phyloP scores from a whole-genome alignment of 2,888 invertebrate species.

The Zootermopsis nevadensis region DNA sequence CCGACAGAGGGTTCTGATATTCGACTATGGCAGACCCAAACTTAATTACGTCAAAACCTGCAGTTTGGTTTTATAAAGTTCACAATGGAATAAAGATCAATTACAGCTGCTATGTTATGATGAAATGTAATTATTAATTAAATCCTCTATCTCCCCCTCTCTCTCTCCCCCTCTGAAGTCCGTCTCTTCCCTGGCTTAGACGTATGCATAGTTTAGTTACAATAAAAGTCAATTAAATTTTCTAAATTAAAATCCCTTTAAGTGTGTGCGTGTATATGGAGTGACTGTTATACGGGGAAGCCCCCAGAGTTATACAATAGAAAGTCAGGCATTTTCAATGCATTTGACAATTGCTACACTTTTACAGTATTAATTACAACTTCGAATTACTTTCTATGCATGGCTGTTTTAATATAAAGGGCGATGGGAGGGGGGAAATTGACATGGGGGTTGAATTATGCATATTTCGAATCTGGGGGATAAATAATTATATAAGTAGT shows the following conservation, averaged over 20 bases:
- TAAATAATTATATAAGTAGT: constrained; percentile 32
- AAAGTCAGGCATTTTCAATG: constrained; percentile 51
- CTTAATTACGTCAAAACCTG: constrained; percentile 43
- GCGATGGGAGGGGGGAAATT: neutral
- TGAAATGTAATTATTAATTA: constrained; percentile 53
- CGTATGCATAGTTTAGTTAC: constrained; percentile 46
- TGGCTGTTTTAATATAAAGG: constrained; percentile 48
- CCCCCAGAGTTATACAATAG: constrained; percentile 43
- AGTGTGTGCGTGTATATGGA: constrained; percentile 30
- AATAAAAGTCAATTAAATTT: constrained; percentile 54
- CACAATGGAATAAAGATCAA: constrained; percentile 47
- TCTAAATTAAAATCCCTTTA: constrained; percentile 53
- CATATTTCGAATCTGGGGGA: constrained; percentile 3
- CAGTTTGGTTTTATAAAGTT: constrained; percentile 42
- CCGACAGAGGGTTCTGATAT: constrained; percentile 32
- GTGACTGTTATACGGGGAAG: constrained; percentile 25
- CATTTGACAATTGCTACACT: constrained; percentile 48
- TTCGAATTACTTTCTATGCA: constrained; percentile 63
- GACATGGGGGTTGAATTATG: constrained; percentile 35
- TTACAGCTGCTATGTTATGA: constrained; percentile 48
- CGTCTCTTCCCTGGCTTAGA: constrained; percentile 34
- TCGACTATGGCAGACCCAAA: constrained; percentile 39
- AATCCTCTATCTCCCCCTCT: constrained; percentile 41
- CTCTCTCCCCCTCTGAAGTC: neutral
- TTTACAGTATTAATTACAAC: constrained; percentile 63